phyloP scores from a whole-genome alignment of 2,113 vertebrate species.

The Zingel zingel region DNA sequence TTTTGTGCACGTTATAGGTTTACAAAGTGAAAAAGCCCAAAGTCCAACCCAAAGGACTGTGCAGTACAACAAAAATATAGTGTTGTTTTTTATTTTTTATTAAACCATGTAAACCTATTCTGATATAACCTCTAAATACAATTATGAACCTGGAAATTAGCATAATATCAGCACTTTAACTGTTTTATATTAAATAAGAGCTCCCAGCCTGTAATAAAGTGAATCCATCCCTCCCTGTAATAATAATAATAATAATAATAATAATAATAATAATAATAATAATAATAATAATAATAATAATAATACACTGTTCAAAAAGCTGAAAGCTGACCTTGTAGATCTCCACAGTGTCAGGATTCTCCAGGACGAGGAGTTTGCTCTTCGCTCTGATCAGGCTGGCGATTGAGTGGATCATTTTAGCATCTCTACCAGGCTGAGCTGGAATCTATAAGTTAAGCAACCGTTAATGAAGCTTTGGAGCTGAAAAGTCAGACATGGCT shows the following conservation, averaged over 20 bases:
- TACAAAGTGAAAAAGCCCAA: too few species aligned
- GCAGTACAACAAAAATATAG: too few species aligned
- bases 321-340: constrained; percentile 74
- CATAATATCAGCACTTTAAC: too few species aligned
- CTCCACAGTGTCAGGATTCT: constrained; percentile 75
- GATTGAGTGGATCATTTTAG: constrained; percentile 71
- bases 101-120: too few species aligned
- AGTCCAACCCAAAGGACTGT: too few species aligned
- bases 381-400: constrained; percentile 75
- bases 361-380: constrained; percentile 76
- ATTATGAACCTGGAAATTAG: too few species aligned
- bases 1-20: too few species aligned
- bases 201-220: background rate
- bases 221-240: background rate
- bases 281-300: background rate
- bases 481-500: background rate
- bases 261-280: background rate
- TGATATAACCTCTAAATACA: too few species aligned
- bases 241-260: background rate
- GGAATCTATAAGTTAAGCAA: constrained; percentile 56
- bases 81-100: too few species aligned
- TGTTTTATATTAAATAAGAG: background rate
- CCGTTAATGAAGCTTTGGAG: background rate
- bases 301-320: background rate
- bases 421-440: constrained; percentile 52